phyloP scores from a whole-genome alignment of 30 jellyfish, hydroid and myxozoan genomes.

The Turritopsis dohrnii region DNA sequence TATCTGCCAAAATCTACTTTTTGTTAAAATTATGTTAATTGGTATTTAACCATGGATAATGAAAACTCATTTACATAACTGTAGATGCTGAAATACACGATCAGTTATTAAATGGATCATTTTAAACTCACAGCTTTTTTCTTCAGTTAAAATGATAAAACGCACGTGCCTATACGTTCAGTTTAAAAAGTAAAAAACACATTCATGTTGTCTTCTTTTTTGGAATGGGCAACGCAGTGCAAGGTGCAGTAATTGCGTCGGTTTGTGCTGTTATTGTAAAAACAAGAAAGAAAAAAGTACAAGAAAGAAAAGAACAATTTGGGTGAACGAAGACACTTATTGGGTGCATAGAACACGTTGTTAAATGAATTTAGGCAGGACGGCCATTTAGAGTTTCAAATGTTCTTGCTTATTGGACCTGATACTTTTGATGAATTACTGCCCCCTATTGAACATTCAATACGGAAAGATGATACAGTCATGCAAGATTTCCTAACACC shows the following conservation, averaged over 20 bases:
- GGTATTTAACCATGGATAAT: no score
- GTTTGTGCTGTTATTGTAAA: neutral
- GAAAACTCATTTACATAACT: no score
- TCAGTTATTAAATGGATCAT: conserved; percentile 4
- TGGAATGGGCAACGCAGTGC: conserved; percentile 14
- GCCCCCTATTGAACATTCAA: conserved; percentile 10
- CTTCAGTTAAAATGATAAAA: neutral
- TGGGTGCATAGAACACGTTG: conserved; percentile 10
- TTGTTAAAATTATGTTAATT: no score
- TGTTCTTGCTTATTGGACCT: no score
- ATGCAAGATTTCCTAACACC: neutral
- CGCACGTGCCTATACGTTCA: conserved; percentile 11
- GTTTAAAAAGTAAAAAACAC: neutral
- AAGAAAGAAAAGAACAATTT: conserved; percentile 3
- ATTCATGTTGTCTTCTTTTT: neutral
- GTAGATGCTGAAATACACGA: conserved; percentile 3
- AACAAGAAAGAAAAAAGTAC: neutral
- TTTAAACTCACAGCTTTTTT: conserved; percentile 1
- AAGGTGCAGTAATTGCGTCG: conserved; percentile 11
- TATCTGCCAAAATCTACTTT: no score
- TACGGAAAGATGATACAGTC: neutral
- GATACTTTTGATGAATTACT: conserved; percentile 1
- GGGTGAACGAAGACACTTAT: conserved; percentile 12
- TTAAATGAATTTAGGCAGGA: conserved; percentile 9
- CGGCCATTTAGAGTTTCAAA: conserved; percentile 1